Conservation (phyloP, 2,888 invertebrate species). For the Eustalomyia histrio region DNA sequence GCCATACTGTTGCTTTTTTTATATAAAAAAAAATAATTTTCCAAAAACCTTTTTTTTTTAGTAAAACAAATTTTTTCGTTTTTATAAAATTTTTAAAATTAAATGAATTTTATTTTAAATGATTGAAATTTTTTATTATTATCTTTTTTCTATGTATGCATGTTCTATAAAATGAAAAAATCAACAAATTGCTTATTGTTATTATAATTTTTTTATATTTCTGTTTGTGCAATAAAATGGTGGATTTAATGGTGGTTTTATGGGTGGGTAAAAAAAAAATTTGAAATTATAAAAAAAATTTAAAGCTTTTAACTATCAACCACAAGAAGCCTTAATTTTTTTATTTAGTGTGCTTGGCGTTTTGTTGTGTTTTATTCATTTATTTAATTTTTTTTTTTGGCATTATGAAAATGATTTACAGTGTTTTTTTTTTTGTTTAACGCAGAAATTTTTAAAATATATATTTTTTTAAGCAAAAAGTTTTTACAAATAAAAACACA, state of each 20-base stretch:
- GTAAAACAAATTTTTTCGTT: background rate
- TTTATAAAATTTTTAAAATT: constrained; percentile 39
- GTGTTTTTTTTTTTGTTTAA: constrained; percentile 14
- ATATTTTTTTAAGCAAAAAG: constrained; percentile 24
- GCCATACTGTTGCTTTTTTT: constrained; percentile 65
- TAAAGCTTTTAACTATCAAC: constrained; percentile 30
- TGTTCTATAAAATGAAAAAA: constrained; percentile 56
- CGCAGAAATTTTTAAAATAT: background rate
- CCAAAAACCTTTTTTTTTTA: constrained; percentile 3
- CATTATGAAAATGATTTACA: constrained; percentile 57
- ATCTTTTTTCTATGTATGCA: constrained; percentile 56
- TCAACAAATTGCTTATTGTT: background rate
- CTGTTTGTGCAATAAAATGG: constrained; percentile 62
- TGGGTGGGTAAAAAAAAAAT: constrained; percentile 42
- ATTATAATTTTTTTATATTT: constrained; percentile 40
- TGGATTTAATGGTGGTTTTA: constrained; percentile 45
- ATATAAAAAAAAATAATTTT: constrained; percentile 31
- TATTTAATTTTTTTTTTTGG: constrained; percentile 36
- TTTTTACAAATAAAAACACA: constrained; percentile 65
- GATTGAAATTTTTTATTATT: constrained; percentile 32
- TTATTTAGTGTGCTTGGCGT: constrained; percentile 55
- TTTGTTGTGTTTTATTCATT: constrained; percentile 40
- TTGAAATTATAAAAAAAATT: constrained; percentile 29
- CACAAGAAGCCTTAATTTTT: constrained; percentile 15
- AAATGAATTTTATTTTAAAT: constrained; percentile 38